Evolutionary conservation across 2,797 vertebrate species (phyloP).

Genomic region (Parambassis ranga): DNA sequence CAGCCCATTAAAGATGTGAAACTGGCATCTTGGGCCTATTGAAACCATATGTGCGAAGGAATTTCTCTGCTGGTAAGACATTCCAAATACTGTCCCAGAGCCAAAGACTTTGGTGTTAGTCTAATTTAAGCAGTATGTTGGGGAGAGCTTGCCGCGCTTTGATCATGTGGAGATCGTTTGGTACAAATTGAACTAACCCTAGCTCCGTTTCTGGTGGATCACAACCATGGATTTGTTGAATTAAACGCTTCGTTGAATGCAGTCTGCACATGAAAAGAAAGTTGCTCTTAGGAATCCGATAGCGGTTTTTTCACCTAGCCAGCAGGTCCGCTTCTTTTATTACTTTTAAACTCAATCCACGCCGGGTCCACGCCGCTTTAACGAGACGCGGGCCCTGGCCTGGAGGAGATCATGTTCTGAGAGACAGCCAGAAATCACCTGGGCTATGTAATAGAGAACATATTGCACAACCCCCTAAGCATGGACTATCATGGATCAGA

Average conservation of each 20-base stretch:
- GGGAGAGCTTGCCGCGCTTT: slow-evolving; percentile 94
- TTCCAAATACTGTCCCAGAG: slow-evolving; percentile 99
- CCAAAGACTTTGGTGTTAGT: slow-evolving; percentile 99
- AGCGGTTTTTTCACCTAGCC: slow-evolving; percentile 96
- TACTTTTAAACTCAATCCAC: slow-evolving; percentile 98
- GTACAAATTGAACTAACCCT: slow-evolving; percentile 99
- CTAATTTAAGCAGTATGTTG: slow-evolving; percentile 99
- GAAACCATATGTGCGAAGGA: slow-evolving; percentile 98
- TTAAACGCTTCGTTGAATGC: slow-evolving; percentile 99
- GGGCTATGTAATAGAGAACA: slow-evolving; percentile 94
- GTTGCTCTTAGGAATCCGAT: slow-evolving; percentile 91
- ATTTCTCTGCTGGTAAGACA: slow-evolving; percentile 99
- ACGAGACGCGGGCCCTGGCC: slow-evolving; percentile 86
- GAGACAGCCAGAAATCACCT: slow-evolving; percentile 88
- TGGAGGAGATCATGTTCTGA: slow-evolving; percentile 90
- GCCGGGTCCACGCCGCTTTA: slow-evolving; percentile 84
- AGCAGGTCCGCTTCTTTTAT: slow-evolving; percentile 95
- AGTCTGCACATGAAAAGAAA: slow-evolving; percentile 98
- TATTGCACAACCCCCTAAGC: slow-evolving; percentile 83
- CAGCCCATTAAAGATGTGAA: slow-evolving; percentile 99
- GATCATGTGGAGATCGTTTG: slow-evolving; percentile 99
- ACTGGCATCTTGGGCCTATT: slow-evolving; percentile 95
- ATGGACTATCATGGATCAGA: slow-evolving; percentile 81
- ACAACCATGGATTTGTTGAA: slow-evolving; percentile 99
- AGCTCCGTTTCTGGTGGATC: slow-evolving; percentile 96